Base-by-base conservation (phyloP, 2,797 vertebrate genomes). In the Peromyscus melanophrys region DNA sequence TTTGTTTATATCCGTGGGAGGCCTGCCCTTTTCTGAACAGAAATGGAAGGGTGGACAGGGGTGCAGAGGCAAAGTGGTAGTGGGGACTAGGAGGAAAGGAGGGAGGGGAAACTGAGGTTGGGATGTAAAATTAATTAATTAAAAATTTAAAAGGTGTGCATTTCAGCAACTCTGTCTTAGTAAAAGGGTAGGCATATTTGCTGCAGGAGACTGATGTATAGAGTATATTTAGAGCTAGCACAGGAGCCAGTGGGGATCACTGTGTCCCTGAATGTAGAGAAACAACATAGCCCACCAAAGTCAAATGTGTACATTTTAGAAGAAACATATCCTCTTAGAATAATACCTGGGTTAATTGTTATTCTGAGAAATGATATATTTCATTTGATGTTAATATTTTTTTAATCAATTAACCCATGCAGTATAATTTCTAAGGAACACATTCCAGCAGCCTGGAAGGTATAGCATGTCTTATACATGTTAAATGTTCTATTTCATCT, bases 381-480 rank as follows among this genome's bases (percentile, higher is more conserved):
- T 1, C 7, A 52, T 27, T 77, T 84, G n/a, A 25, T 88, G 40
- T 46, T 43, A 90, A 65, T 31, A 69, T 77, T 78, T 85, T 6
- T 17, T 76, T 49, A 12, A 57, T 25, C 25, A 63, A 59, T 37
- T 2, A 71, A 0, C 67, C 8, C 52, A 43, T 23, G 46, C 67
- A 52, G 14, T 86, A 10, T 78, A 55, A 31, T 71, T 83, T 87
- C 16, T 78, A 80, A 65, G 34, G 80, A 92, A 75, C 16, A 78
- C 25, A 75, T 78, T 94, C 78, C 57, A 94, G 80, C n/a, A 91
- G 31, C 49, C n/a, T 17, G 77, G 31, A 97, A 96, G 7, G 77
- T 89, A 94, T 82, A 96, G 96, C 81, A 78, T 49, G 52, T 77
- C 43, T 78, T 83, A 85, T 8, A 61, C 76, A 91, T 85, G 77